A percentile compares a stretch with the other conserved stretches of the same genome.
phyloP scores from a whole-genome alignment of 2,113 vertebrate genomes.

The Prinia subflava region DNA sequence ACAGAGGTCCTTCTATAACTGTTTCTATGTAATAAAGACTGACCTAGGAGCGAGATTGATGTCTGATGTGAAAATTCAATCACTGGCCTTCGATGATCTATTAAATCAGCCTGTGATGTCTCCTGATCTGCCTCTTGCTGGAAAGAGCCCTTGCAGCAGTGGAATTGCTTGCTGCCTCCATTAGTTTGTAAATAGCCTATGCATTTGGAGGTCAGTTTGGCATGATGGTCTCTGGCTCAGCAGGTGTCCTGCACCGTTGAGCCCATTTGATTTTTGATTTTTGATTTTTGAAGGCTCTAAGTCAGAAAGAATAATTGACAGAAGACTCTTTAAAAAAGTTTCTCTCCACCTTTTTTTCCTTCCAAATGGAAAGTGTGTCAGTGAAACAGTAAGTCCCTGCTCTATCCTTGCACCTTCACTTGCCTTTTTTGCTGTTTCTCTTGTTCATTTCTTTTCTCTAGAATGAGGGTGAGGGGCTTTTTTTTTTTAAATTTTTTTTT shows the following conservation, averaged over 20 bases:
- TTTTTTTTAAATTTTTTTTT: background rate
- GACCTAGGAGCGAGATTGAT: conserved; percentile 5
- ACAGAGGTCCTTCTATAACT: conserved; percentile 26
- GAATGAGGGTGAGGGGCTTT: background rate
- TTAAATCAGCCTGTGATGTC: conserved; percentile 35
- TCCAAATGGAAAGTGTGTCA: background rate
- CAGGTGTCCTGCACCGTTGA: background rate
- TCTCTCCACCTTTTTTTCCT: background rate
- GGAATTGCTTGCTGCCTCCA: conserved; percentile 23
- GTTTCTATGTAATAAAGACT: conserved; percentile 39
- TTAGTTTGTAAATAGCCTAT: conserved; percentile 51
- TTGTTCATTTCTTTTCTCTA: background rate
- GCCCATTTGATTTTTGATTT: background rate
- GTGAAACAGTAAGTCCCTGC: background rate
- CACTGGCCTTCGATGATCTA: conserved; percentile 10
- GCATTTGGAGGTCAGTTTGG: conserved; percentile 18
- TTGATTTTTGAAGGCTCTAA: background rate
- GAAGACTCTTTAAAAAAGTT: background rate
- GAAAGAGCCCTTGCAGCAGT: background rate
- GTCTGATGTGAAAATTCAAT: conserved; percentile 19
- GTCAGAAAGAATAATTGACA: background rate
- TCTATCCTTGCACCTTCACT: background rate
- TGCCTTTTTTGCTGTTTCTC: background rate
- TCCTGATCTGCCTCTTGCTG: conserved; percentile 32
- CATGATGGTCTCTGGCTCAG: background rate